These are phyloP conservation scores for Molossus alvarezi DNA, from an alignment of 2,797 vertebrate species.

Conservation along the genomic window DNA sequence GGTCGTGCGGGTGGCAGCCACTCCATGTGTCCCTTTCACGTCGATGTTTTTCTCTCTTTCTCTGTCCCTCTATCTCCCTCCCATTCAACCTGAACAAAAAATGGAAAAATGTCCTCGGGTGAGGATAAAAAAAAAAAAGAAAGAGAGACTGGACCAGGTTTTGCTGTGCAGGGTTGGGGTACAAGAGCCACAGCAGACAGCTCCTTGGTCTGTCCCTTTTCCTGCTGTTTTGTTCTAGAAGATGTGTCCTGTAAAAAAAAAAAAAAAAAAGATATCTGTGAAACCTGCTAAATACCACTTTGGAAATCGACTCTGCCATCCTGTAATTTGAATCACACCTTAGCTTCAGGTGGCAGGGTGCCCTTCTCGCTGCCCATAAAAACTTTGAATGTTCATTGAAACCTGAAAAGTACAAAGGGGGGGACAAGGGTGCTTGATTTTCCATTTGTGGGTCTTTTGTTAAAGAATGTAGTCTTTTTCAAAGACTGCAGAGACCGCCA, in stretches of 20 bases:
- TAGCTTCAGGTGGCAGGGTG: slow-evolving; percentile 52
- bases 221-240: neutral
- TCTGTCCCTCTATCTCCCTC: too few species aligned
- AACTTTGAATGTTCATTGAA: slow-evolving; percentile 70
- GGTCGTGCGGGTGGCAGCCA: too few species aligned
- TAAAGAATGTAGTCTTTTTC: slow-evolving; percentile 48
- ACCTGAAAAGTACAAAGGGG: slow-evolving; percentile 58
- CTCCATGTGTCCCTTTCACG: too few species aligned
- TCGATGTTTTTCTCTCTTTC: too few species aligned
- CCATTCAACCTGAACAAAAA: too few species aligned
- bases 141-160: slow-evolving; percentile 29
- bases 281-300: slow-evolving; percentile 60
- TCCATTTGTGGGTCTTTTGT: slow-evolving; percentile 37
- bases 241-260: slow-evolving; percentile 20
- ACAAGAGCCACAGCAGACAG: neutral
- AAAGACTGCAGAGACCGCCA: slow-evolving; percentile 57
- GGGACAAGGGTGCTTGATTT: slow-evolving; percentile 10
- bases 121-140: neutral
- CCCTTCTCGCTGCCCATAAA: slow-evolving; percentile 66
- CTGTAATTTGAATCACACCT: slow-evolving; percentile 61
- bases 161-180: neutral
- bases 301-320: neutral
- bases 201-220: neutral
- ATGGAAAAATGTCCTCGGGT: too few species aligned
- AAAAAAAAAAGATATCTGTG: slow-evolving; percentile 25